Conservation (phyloP, 2,797 vertebrate genomes). For the Falco biarmicus region DNA sequence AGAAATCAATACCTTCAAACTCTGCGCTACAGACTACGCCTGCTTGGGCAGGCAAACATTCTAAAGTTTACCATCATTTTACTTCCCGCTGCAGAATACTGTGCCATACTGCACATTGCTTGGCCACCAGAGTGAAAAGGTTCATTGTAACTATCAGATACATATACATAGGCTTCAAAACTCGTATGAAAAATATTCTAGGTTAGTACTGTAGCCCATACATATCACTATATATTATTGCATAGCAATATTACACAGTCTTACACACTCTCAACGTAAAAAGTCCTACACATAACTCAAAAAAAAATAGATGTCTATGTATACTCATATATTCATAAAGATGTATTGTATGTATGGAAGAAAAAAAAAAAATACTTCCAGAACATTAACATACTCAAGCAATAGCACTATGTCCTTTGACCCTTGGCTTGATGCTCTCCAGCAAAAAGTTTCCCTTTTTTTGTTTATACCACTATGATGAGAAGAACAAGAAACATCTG, state of each 20-base stretch:
- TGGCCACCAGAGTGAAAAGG: neutral
- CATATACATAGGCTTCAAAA: neutral
- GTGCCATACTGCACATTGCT: neutral
- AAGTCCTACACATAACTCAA: neutral
- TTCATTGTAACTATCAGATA: neutral
- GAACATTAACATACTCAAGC: neutral
- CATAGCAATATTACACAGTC: neutral
- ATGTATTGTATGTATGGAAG: neutral
- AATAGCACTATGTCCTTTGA: neutral
- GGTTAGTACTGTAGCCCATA: neutral
- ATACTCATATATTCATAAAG: neutral
- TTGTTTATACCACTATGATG: neutral
- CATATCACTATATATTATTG: neutral
- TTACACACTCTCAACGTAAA: neutral
- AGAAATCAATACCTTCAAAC: neutral
- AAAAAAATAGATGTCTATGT: neutral
- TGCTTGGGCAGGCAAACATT: neutral
- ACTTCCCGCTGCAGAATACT: neutral
- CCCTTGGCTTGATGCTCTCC: neutral
- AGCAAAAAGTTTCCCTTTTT: neutral
- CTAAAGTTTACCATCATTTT: neutral
- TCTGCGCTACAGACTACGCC: neutral
- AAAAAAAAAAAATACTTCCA: neutral
- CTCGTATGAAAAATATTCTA: neutral
- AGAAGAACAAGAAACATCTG: slow-evolving; percentile 39